Conservation (phyloP, 2,797 vertebrate species). For the Todus mexicanus region DNA sequence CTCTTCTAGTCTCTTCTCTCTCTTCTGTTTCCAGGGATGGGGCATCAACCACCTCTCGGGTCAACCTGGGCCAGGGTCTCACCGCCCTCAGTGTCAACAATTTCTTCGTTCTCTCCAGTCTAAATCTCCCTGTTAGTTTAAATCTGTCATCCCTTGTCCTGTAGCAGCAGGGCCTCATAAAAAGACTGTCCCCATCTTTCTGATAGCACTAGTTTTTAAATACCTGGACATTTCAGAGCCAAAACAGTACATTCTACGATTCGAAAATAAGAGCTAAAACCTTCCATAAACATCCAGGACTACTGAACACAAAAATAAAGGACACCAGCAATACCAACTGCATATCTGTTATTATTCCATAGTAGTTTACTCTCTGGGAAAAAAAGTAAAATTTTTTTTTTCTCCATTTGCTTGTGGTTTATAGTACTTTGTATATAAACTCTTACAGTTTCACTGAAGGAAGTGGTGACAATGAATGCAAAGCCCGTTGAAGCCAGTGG, state of each 20-base stretch:
- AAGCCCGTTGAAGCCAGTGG: not conserved
- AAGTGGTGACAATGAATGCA: conserved; percentile 19
- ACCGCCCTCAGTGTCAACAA: not conserved
- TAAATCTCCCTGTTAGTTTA: not conserved
- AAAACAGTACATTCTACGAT: not conserved
- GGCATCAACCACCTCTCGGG: not conserved
- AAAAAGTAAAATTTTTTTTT: not conserved
- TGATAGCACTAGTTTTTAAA: not conserved
- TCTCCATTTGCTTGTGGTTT: conserved; percentile 17
- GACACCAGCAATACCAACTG: not conserved
- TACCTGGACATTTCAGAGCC: not conserved
- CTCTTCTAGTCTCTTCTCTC: not conserved
- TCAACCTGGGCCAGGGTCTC: not conserved
- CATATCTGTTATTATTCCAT: conserved; percentile 9
- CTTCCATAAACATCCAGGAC: not conserved
- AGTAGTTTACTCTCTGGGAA: not conserved
- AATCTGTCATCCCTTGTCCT: not conserved
- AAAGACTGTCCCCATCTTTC: not conserved
- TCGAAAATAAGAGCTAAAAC: not conserved
- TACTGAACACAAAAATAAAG: not conserved
- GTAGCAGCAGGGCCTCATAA: not conserved
- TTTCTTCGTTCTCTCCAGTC: not conserved
- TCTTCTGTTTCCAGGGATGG: not conserved
- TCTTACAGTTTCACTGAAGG: not conserved
- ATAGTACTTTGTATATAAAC: conserved; percentile 18